Base-by-base conservation (phyloP, 2,797 vertebrate species). In the Typhlichthys eigenmanni region DNA sequence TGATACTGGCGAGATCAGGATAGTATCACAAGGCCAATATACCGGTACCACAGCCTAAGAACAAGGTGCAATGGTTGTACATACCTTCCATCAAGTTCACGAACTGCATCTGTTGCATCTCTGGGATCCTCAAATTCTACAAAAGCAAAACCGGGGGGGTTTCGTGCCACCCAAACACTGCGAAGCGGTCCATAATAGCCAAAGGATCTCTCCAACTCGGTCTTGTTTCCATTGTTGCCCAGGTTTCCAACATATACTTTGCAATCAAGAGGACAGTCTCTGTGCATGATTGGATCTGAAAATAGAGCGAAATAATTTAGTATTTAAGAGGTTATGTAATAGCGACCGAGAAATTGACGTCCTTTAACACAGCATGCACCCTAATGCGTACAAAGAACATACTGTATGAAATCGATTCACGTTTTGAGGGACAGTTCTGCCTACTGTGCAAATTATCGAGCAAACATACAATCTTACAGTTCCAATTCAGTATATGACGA, bases 211-310 rank as follows among this genome's bases (percentile, higher is more conserved):
- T 99, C 97, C 74, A 98, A 61, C 76, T 99, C 97, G 0, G 97
- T 98, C 82, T 99, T 98, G 90, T 98, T 99, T 74, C 97, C 97
- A 93, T 98, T 98, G 82, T 97, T 99, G 32, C 97, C 97, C 74
- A 99, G 90, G 86, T 98, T 99, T 69, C 97, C 97, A 64, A 98
- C 97, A 1, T 98, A 99, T 78, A 99, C 96, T 81, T 99, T 98
- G 85, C 97, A 99, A 87, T 98, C 97, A 68, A 99, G 90, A 1
- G 97, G 97, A 90, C 97, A 99, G 80, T 98, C 96, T 75, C 96
- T 95, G 76, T 94, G 92, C 93, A 94, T 93, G 85, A 64, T 76
- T 80, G 72, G 66, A 81, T 75, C 92, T 92, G 69, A 1, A 78
- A 70, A 64, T 9, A 8, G 34, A 38, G 5, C 5, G 34, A 38